phyloP scores from a whole-genome alignment of 1,140 invertebrate species.

The Drosophila obscura region DNA sequence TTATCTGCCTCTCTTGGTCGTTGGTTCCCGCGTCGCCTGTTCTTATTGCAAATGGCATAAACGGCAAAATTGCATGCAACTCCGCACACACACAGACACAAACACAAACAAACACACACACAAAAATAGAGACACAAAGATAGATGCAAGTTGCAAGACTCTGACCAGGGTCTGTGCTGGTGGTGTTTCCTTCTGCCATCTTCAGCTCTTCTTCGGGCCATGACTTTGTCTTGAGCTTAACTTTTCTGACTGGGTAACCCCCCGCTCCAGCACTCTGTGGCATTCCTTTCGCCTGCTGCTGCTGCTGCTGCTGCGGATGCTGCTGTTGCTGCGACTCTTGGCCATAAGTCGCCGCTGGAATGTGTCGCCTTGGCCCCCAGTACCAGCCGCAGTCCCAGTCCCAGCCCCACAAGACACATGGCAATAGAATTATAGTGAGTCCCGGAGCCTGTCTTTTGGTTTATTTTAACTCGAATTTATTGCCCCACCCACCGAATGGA shows the following conservation, averaged over 20 bases:
- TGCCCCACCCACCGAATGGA: background rate
- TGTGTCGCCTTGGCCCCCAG: slow-evolving; percentile 50
- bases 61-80: slow-evolving; percentile 62
- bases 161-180: slow-evolving; percentile 12
- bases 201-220: slow-evolving; percentile 30
- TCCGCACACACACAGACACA: slow-evolving; percentile 23
- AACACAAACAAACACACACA: slow-evolving; percentile 2
- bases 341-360: slow-evolving; percentile 43
- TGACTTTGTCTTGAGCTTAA: slow-evolving; percentile 64
- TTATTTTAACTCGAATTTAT: slow-evolving; percentile 72
- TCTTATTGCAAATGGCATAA: slow-evolving; percentile 61
- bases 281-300: slow-evolving; percentile 29
- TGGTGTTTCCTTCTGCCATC: slow-evolving; percentile 40
- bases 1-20: slow-evolving; percentile 6
- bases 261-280: slow-evolving; percentile 13
- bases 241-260: slow-evolving; percentile 39
- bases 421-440: slow-evolving; percentile 69
- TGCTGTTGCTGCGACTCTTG: slow-evolving; percentile 12
- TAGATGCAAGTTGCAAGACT: slow-evolving; percentile 27
- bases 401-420: slow-evolving; percentile 12
- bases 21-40: slow-evolving; percentile 22
- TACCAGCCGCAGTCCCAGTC: background rate
- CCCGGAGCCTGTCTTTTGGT: slow-evolving; percentile 44
- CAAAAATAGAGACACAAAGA: slow-evolving; percentile 11
- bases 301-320: slow-evolving; percentile 1